Evolutionary conservation across 2,113 vertebrate species (phyloP), one percentile per base, ranked within the genome.

Genomic region (Neopipo cinnamomea): DNA sequence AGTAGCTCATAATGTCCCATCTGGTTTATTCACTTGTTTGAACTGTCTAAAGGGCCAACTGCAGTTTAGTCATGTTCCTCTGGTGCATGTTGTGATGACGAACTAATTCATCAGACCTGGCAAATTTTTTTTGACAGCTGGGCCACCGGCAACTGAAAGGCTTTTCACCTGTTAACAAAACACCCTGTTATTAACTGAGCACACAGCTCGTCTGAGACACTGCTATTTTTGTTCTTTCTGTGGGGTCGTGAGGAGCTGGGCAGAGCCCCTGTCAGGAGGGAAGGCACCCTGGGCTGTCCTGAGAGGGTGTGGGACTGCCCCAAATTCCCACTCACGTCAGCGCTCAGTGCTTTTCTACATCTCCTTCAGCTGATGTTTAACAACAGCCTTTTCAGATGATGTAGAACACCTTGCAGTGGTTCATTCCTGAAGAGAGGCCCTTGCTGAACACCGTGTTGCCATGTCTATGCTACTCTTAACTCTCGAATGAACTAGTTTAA

Each of bases 21-120:
- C 94, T 85, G 89, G 79, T 93, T 95, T 91, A 66, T 88, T 55
- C 92, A 92, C 96, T 91, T 37, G 78, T 86, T 44, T 92, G 91
- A 96, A 84, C 93, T 96, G 95, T 86, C 98, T 98, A 99, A 96
- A 99, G 98, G 77, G 99, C 98, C 97, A 99, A 94, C 97, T 99
- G 99, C 75, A 99, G 98, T 85, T 99, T 99, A 98, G 98, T 99
- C 98, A 99, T 98, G 98, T 99, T 99, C 97, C 99, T 99, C 98
- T 99, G 99, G 97, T 99, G 99, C 99, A 99, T 99, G 98, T 99
- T 99, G 98, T 99, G 99, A 95, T 99, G 99, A 91, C 99, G 99
- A 96, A 99, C 99, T 97, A 99, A 98, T 98, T 99, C 99, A 80
- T 99, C 99, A 77, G 99, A 99, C 88, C 99, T 98, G 95, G 99